A percentile compares a stretch with the other conserved stretches of the same genome.
Conservation (phyloP, 2,113 vertebrate genomes). For the Dasypus novemcinctus region DNA sequence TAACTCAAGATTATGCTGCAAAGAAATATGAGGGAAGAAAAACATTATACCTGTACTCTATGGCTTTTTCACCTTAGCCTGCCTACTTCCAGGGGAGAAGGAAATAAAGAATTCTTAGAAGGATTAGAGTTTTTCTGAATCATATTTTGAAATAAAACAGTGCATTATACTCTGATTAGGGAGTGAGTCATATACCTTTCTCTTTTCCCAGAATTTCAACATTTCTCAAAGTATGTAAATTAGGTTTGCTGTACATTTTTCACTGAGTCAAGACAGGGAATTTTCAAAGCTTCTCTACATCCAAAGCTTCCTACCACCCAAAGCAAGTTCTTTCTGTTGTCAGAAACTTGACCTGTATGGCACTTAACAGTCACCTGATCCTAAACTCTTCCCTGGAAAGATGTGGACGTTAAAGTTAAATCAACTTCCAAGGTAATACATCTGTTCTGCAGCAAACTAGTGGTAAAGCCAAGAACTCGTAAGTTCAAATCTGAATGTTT, state of each 20-base stretch:
- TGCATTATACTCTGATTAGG: neutral
- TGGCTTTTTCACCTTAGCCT: neutral
- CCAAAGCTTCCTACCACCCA: neutral
- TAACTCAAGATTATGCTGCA: neutral
- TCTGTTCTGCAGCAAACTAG: neutral
- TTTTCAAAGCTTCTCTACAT: neutral
- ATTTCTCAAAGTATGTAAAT: neutral
- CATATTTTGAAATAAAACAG: neutral
- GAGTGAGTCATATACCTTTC: neutral
- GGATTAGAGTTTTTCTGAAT: neutral
- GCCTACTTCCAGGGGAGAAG: neutral
- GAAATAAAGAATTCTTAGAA: neutral
- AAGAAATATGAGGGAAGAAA: neutral
- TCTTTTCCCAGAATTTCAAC: neutral
- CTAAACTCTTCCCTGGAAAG: neutral
- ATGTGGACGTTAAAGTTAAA: neutral
- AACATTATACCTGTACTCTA: fast-evolving
- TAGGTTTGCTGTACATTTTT: neutral
- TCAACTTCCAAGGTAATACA: neutral
- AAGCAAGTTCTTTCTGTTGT: neutral
- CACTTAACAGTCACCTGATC: neutral
- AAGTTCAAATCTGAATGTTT: neutral
- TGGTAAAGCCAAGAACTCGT: neutral
- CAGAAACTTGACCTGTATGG: neutral
- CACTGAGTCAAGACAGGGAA: neutral